Evolutionary conservation across 2,113 vertebrate species (phyloP).

Genomic region (Marmota flaviventris): DNA sequence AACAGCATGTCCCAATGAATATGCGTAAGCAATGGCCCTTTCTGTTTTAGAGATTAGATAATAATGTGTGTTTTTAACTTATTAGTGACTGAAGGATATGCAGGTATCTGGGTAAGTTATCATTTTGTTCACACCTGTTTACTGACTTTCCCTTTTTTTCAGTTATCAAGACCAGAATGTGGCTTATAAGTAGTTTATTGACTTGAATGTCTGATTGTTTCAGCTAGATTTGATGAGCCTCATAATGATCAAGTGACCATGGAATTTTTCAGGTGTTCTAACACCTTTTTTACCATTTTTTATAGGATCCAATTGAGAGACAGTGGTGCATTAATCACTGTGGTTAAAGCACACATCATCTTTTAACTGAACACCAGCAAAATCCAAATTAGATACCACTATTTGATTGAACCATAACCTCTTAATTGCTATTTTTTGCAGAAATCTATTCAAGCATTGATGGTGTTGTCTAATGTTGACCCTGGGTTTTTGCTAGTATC

Average conservation of each 20-base stretch:
- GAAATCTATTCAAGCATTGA: not conserved
- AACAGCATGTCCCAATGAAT: not conserved
- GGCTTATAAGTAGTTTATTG: not conserved
- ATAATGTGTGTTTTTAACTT: not conserved
- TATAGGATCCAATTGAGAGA: not conserved
- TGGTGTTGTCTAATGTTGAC: not conserved
- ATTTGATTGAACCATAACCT: not conserved
- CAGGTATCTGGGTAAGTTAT: not conserved
- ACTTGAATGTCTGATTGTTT: conserved; percentile 8
- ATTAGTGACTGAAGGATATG: not conserved
- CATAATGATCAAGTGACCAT: not conserved
- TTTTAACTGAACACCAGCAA: not conserved
- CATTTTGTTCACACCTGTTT: not conserved
- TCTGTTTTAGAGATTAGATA: conserved; percentile 21
- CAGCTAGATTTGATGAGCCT: not conserved
- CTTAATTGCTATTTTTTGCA: not conserved
- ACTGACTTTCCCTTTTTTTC: not conserved
- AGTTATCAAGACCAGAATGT: not conserved
- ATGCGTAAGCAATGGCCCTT: not conserved
- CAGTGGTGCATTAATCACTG: no score
- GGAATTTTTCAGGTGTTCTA: not conserved
- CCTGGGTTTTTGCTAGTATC: not conserved
- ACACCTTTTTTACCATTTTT: not conserved
- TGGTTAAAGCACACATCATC: not conserved
- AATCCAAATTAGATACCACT: not conserved